Conservation (phyloP, 2,113 vertebrate genomes). For the Thymallus thymallus region DNA sequence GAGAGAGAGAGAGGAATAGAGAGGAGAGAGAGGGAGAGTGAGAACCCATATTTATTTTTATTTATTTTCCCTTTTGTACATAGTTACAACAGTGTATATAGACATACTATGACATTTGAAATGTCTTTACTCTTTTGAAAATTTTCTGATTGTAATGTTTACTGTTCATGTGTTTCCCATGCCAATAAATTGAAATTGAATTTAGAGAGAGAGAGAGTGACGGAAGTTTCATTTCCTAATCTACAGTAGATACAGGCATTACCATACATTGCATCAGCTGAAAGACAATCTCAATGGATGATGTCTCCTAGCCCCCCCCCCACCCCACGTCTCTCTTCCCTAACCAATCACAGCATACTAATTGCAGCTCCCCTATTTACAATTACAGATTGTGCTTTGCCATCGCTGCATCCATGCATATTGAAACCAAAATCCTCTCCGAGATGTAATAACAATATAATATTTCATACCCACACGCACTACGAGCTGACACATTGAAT, state of each 20-base stretch:
- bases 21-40: too few relatives aligned
- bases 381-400: conserved; percentile 6
- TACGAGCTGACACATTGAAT: conserved; percentile 1
- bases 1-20: too few relatives aligned
- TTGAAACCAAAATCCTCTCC: conserved; percentile 15
- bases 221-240: background rate
- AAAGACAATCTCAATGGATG: background rate
- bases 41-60: too few relatives aligned
- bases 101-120: too few relatives aligned
- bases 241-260: background rate
- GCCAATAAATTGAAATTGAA: too few relatives aligned
- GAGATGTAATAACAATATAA: conserved; percentile 24
- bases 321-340: too few relatives aligned
- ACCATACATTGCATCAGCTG: background rate
- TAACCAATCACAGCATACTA: conserved; percentile 13
- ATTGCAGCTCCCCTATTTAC: conserved; percentile 12
- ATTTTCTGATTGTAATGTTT: too few relatives aligned
- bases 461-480: conserved; percentile 19
- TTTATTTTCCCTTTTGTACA: too few relatives aligned
- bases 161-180: too few relatives aligned
- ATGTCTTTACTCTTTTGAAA: too few relatives aligned
- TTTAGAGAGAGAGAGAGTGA: too few relatives aligned
- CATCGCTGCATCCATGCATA: background rate
- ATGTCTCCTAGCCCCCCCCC: background rate
- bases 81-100: too few relatives aligned